Conservation (phyloP, 2,113 vertebrate genomes). For the Nothocercus julius region DNA sequence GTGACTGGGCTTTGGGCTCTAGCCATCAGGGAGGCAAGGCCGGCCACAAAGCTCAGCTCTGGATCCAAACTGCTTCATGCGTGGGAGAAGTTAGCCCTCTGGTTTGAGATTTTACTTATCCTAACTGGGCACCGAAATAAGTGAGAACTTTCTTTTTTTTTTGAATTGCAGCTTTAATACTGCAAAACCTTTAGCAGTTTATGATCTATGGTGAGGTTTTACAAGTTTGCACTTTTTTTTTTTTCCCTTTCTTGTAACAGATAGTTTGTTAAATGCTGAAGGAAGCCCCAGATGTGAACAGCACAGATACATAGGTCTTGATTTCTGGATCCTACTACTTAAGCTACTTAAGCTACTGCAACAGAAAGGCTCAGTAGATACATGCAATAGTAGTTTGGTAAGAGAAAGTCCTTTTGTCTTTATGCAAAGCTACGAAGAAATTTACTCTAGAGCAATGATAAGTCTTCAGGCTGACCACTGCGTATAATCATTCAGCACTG, state of each 20-base stretch:
- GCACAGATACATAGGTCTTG: neutral
- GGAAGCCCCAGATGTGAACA: neutral
- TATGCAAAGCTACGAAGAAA: neutral
- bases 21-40: neutral
- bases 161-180: neutral
- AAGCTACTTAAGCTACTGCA: neutral
- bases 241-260: neutral
- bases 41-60: constrained; percentile 31
- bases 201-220: neutral
- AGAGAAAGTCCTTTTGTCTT: neutral
- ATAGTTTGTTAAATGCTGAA: neutral
- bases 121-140: neutral
- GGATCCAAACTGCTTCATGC: neutral
- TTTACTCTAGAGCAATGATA: neutral
- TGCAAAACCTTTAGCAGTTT: neutral
- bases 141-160: neutral
- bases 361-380: neutral
- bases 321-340: neutral
- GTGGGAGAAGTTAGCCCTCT: neutral
- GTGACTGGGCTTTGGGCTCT: neutral
- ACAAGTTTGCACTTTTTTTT: neutral
- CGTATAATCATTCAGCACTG: neutral
- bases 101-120: neutral
- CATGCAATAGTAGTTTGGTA: neutral
- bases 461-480: neutral